Evolutionary conservation across 2,888 invertebrate species (phyloP).

Genomic region (Epirrhoe tristata): DNA sequence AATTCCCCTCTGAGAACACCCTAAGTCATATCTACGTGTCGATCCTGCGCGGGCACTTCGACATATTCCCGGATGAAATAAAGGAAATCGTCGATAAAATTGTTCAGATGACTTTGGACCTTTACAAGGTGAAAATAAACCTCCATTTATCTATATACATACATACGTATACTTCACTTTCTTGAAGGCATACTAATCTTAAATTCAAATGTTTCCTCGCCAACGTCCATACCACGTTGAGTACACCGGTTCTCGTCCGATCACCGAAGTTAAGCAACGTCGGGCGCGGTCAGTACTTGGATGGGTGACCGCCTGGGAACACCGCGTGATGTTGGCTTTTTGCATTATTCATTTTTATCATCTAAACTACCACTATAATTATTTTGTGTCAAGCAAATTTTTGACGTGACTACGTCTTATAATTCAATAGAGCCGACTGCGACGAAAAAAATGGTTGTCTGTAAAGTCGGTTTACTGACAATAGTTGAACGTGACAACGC

Average conservation of each 20-base stretch:
- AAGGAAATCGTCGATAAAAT: slow-evolving; percentile 87
- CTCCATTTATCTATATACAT: neutral
- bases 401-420: too few relatives aligned
- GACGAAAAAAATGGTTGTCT: too few relatives aligned
- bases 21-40: slow-evolving; percentile 93
- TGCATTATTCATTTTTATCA: slow-evolving; percentile 24
- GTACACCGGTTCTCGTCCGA: slow-evolving; percentile 36
- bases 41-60: slow-evolving; percentile 92
- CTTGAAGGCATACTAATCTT: neutral
- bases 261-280: slow-evolving; percentile 61
- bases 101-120: slow-evolving; percentile 91
- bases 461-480: too few relatives aligned
- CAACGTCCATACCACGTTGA: slow-evolving; percentile 47
- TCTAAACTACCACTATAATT: too few relatives aligned
- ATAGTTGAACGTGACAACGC: too few relatives aligned
- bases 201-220: neutral
- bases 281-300: slow-evolving; percentile 74
- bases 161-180: neutral
- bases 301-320: slow-evolving; percentile 71
- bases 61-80: slow-evolving; percentile 88
- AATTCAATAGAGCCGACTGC: too few relatives aligned
- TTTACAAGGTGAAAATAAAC: slow-evolving; percentile 87
- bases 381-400: too few relatives aligned
- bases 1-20: slow-evolving; percentile 92
- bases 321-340: slow-evolving; percentile 65